Conservation (phyloP, 2,888 invertebrate genomes). For the Parapristionchus giblindavisi region DNA sequence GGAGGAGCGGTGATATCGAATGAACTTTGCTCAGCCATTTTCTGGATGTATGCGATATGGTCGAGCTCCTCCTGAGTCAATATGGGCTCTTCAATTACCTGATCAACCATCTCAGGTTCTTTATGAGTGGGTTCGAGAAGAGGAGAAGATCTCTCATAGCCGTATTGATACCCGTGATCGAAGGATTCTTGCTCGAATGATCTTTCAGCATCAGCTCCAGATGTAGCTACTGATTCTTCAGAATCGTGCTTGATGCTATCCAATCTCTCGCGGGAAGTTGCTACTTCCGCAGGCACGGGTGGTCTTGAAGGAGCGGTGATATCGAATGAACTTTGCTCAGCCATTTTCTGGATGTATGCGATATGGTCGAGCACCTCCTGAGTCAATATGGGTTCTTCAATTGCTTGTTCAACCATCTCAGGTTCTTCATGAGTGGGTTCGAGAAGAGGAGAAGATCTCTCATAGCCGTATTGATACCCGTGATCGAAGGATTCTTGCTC, state of each 20-base stretch:
- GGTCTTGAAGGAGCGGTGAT: not conserved
- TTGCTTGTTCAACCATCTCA: not conserved
- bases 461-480: conserved; percentile 2
- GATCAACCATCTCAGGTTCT: not conserved
- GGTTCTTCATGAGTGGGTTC: not conserved
- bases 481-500: conserved; percentile 6
- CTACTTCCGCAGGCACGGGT: not conserved
- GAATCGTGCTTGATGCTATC: not conserved
- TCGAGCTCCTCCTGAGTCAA: conserved; percentile 16
- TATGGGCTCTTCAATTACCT: not conserved
- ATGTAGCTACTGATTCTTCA: not conserved
- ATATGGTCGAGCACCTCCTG: conserved; percentile 13
- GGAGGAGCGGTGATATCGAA: not conserved
- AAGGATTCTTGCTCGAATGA: conserved; percentile 6
- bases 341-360: conserved; percentile 17
- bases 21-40: conserved; percentile 13
- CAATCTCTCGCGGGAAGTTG: not conserved
- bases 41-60: conserved; percentile 20
- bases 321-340: conserved; percentile 6
- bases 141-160: conserved; percentile 2
- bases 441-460: not conserved
- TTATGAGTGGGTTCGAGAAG: not conserved
- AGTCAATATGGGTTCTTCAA: conserved; percentile 3
- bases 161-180: not conserved
- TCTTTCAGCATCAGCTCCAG: conserved; percentile 12